Evolutionary conservation across 2,888 invertebrate species (phyloP).

Genomic region (Polylopha cassiicola): DNA sequence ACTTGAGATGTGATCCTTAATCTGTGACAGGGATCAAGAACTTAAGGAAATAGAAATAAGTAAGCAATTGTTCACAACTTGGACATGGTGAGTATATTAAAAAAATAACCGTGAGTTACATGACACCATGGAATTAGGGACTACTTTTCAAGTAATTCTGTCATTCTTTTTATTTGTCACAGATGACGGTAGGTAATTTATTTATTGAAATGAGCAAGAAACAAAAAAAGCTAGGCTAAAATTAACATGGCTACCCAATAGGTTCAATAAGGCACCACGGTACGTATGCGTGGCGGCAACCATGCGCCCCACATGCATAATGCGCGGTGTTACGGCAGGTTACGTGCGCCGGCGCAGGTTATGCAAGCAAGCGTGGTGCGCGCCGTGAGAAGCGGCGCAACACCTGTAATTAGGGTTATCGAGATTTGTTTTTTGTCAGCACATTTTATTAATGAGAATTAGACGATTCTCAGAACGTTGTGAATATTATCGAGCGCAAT

Average conservation of each 20-base stretch:
- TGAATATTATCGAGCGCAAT: conserved; percentile 1
- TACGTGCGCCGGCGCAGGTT: conserved; percentile 59
- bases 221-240: no score
- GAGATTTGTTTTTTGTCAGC: conserved; percentile 18
- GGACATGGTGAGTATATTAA: conserved; percentile 9
- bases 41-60: conserved; percentile 8
- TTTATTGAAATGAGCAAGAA: no score
- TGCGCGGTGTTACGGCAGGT: conserved; percentile 62
- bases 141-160: no score
- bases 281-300: conserved; percentile 27
- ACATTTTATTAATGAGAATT: no score
- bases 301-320: conserved; percentile 69
- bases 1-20: conserved; percentile 25
- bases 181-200: no score
- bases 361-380: conserved; percentile 47
- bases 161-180: no score
- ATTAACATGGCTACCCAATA: conserved; percentile 5
- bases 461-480: neutral
- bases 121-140: conserved; percentile 6
- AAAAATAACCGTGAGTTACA: no score
- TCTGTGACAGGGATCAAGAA: conserved; percentile 14
- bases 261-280: conserved; percentile 13
- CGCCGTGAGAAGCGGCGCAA: conserved; percentile 62
- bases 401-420: conserved; percentile 44
- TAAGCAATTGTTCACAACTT: conserved; percentile 11